Conservation (phyloP, 1,140 invertebrate genomes). For the Euborellia annulipes region DNA sequence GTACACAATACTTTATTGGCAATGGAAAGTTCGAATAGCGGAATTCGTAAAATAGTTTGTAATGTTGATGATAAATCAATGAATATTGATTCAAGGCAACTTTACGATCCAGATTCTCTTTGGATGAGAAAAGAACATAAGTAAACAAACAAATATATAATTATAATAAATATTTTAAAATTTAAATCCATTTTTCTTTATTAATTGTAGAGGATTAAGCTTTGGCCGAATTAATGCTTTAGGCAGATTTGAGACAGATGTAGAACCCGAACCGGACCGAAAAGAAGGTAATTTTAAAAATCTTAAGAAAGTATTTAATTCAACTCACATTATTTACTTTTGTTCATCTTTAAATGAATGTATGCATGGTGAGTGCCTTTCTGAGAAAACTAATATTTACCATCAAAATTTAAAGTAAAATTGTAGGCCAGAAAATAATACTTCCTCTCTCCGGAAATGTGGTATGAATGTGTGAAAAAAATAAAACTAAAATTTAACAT, state of each 20-base stretch:
- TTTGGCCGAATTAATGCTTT: constrained; percentile 70
- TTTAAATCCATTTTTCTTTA: constrained; percentile 5
- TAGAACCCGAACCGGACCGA: constrained; percentile 67
- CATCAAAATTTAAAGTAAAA: no score
- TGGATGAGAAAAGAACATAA: constrained; percentile 54
- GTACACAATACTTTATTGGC: constrained; percentile 47
- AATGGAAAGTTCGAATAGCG: constrained; percentile 38
- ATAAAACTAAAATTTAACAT: no score
- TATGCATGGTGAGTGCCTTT: no score
- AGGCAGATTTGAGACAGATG: constrained; percentile 75
- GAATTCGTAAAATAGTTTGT: constrained; percentile 16
- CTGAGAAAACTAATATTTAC: no score
- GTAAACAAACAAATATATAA: constrained; percentile 20
- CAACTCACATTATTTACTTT: no score
- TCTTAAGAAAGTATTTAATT: no score
- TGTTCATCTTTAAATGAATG: no score
- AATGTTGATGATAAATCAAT: constrained; percentile 41
- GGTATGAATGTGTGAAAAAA: no score
- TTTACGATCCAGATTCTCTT: constrained; percentile 69
- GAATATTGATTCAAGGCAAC: constrained; percentile 61
- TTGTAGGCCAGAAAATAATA: no score
- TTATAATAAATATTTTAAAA: no score
- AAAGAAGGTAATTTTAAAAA: no score
- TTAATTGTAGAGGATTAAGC: constrained; percentile 43
- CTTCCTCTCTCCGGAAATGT: no score